A percentile compares a stretch with the other conserved stretches of the same genome.
Evolutionary conservation across 2,797 vertebrate genomes (phyloP).

Genomic region (Phoebastria nigripes): DNA sequence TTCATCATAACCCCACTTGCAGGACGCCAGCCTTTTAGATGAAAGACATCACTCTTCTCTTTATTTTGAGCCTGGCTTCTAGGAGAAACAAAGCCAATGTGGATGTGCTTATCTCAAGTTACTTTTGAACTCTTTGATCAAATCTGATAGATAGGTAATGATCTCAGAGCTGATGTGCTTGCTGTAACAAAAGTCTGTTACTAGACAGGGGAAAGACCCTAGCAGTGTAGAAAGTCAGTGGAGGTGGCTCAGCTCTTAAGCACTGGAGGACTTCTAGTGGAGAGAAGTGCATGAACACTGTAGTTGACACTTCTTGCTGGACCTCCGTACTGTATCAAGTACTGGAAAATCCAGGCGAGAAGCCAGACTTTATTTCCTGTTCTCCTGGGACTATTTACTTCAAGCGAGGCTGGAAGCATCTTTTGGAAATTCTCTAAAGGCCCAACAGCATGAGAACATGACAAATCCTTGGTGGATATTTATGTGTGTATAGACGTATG

Average conservation of each 20-base stretch:
- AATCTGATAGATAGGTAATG: not conserved
- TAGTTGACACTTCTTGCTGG: not conserved
- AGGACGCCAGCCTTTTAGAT: not conserved
- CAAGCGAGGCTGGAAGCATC: not conserved
- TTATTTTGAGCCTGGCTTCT: not conserved
- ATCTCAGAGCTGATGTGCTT: not conserved
- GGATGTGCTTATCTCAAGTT: not conserved
- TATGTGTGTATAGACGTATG: not conserved
- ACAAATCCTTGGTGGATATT: not conserved
- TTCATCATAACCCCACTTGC: not conserved
- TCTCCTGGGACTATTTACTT: not conserved
- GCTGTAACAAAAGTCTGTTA: not conserved
- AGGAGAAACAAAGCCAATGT: not conserved
- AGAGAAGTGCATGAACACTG: not conserved
- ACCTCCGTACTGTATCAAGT: not conserved
- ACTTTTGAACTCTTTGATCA: not conserved
- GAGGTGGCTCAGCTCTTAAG: not conserved
- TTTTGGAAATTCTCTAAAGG: slow-evolving; percentile 7
- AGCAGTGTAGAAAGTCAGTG: not conserved
- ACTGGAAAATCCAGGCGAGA: not conserved
- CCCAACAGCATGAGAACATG: not conserved
- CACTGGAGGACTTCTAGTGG: not conserved
- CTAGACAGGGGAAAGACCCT: not conserved
- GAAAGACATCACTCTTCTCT: not conserved
- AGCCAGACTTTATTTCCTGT: not conserved